Evolutionary conservation across 2,797 vertebrate genomes (phyloP).

Genomic region (Potorous gilbertii): DNA sequence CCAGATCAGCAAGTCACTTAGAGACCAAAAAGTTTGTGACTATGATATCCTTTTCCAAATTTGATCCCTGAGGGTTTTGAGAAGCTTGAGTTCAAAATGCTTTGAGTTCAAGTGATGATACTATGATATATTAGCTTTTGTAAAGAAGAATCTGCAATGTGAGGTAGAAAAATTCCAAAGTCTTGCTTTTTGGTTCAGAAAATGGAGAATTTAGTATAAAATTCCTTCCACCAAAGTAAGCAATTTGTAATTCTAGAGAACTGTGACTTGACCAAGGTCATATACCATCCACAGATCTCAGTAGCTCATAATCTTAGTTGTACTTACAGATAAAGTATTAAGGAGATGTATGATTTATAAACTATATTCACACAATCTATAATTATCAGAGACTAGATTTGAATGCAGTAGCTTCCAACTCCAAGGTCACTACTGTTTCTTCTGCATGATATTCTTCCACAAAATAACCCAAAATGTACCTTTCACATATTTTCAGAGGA

Average conservation of each 20-base stretch:
- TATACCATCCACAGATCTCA: neutral
- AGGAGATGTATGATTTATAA: neutral
- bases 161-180: neutral
- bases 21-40: conserved; percentile 33
- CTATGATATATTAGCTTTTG: neutral
- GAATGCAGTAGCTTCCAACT: neutral
- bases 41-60: neutral
- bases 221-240: neutral
- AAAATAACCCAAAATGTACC: neutral
- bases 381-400: neutral
- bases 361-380: neutral
- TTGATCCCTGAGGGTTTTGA: neutral
- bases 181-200: neutral
- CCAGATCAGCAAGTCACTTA: conserved; percentile 46
- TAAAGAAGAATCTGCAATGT: neutral
- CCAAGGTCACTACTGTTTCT: neutral
- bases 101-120: neutral
- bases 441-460: neutral
- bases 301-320: neutral
- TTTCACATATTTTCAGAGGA: neutral
- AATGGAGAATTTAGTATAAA: neutral
- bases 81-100: neutral
- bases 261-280: neutral
- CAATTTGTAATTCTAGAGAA: neutral
- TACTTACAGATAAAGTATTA: neutral